Evolutionary conservation across 2,797 vertebrate species (phyloP).

Genomic region (Melanotaenia parkinsoni): DNA sequence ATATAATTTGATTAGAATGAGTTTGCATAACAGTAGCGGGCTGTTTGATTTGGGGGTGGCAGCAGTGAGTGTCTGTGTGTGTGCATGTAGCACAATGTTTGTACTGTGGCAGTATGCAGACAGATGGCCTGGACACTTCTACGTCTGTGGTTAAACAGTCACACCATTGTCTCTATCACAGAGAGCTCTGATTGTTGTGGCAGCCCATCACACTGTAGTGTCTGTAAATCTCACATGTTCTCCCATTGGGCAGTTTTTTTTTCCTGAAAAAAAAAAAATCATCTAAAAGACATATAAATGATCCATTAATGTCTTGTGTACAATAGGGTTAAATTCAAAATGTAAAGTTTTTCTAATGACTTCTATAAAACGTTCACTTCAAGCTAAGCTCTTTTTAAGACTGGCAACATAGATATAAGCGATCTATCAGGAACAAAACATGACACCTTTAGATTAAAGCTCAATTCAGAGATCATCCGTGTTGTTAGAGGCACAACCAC

Average conservation of each 20-base stretch:
- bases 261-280: background rate
- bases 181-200: conserved; percentile 75
- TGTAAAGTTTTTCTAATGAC: background rate
- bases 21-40: conserved; percentile 47
- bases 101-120: conserved; percentile 81
- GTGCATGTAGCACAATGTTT: conserved; percentile 80
- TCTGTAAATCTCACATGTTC: conserved; percentile 74
- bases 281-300: background rate
- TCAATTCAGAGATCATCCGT: too few relatives aligned
- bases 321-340: background rate
- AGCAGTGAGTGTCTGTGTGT: conserved; percentile 30
- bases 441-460: background rate
- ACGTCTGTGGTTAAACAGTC: conserved; percentile 79
- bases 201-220: conserved; percentile 74
- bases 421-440: background rate
- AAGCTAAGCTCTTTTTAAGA: background rate
- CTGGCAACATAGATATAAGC: background rate
- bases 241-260: background rate
- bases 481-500: too few relatives aligned
- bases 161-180: conserved; percentile 76
- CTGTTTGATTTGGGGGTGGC: conserved; percentile 44
- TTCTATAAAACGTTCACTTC: background rate
- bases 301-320: background rate
- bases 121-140: conserved; percentile 84
- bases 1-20: conserved; percentile 4